Percentiles rank a stretch among this genome's conserved stretches.
phyloP scores from a whole-genome alignment of 2,888 invertebrate species.

The Protophormia terraenovae region DNA sequence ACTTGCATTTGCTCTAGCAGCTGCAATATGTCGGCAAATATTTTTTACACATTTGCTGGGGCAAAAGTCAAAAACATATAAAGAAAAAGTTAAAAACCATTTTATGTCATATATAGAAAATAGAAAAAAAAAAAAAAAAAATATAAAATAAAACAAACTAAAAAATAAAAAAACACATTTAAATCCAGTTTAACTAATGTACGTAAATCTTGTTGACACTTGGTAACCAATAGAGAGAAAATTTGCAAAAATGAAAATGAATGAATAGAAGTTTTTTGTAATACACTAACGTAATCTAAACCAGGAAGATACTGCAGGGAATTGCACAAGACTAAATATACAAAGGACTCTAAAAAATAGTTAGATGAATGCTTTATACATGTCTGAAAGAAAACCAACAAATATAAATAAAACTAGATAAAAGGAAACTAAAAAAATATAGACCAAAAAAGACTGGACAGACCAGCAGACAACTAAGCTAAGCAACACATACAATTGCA shows the following conservation, averaged over 20 bases:
- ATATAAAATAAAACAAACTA: neutral
- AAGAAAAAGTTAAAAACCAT: neutral
- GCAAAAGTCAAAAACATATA: neutral
- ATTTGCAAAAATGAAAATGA: constrained; percentile 10
- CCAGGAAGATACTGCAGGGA: neutral
- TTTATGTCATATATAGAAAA: neutral
- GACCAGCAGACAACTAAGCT: neutral
- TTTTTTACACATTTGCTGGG: constrained; percentile 3
- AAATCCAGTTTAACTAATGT: constrained; percentile 59
- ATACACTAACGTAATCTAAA: neutral
- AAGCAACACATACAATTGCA: neutral
- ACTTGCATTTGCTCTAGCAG: constrained; percentile 20
- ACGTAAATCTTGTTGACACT: constrained; percentile 65
- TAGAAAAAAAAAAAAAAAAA: neutral
- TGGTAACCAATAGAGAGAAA: constrained; percentile 33
- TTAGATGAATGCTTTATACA: neutral
- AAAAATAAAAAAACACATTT: constrained; percentile 48
- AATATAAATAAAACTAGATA: neutral
- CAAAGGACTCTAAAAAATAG: neutral
- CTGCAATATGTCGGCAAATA: constrained; percentile 34
- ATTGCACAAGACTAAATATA: neutral
- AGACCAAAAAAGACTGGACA: neutral
- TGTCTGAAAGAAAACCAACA: too few species aligned
- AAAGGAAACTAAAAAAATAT: neutral
- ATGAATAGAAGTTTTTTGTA: constrained; percentile 3